Conservation (phyloP, 2,797 vertebrate species). For the Aeoliscus strigatus region DNA sequence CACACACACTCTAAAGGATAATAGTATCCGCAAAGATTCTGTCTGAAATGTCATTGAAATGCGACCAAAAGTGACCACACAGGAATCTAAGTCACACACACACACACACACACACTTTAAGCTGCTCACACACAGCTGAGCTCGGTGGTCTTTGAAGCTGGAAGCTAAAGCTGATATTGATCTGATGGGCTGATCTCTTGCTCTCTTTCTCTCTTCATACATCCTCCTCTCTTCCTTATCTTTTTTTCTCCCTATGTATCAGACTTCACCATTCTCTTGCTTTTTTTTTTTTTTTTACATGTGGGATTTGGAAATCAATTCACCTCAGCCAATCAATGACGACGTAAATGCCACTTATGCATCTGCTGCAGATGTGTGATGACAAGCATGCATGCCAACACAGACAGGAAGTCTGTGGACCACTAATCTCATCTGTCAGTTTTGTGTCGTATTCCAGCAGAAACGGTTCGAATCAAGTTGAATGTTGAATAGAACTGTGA, state of each 20-base stretch:
- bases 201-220: background rate
- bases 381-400: no score
- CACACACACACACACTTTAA: background rate
- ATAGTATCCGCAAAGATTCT: background rate
- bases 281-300: no score
- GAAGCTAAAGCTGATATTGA: conserved; percentile 42
- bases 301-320: no score
- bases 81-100: background rate
- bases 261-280: background rate
- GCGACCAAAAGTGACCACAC: background rate
- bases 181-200: conserved; percentile 25
- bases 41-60: background rate
- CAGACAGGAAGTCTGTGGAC: no score
- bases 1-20: background rate
- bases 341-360: no score
- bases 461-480: no score
- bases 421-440: no score
- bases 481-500: no score
- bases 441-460: no score
- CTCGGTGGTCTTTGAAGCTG: conserved; percentile 33
- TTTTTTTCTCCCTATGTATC: background rate
- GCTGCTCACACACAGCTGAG: conserved; percentile 22
- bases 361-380: no score
- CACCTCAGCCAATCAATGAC: no score
- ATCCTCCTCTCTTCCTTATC: conserved; percentile 9